Conservation (phyloP, 2,797 vertebrate species). For the Balearica regulorum region DNA sequence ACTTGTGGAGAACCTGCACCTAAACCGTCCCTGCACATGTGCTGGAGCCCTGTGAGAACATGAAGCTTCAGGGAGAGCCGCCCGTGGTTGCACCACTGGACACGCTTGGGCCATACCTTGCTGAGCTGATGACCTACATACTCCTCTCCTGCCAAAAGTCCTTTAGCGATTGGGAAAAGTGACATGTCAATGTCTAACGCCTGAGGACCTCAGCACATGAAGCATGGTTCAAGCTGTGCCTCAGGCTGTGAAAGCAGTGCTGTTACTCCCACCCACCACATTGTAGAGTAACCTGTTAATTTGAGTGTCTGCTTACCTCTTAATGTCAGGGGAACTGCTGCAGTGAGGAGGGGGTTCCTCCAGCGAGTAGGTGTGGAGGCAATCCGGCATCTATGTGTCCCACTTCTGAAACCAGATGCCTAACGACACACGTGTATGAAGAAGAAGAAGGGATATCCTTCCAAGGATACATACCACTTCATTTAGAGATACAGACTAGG, state of each 20-base stretch:
- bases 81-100: neutral
- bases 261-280: neutral
- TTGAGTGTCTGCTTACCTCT: neutral
- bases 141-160: neutral
- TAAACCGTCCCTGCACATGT: accelerated
- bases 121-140: neutral
- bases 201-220: neutral
- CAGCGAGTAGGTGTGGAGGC: accelerated
- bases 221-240: neutral
- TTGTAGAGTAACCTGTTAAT: neutral
- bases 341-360: neutral
- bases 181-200: accelerated
- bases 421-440: neutral
- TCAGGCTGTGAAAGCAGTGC: neutral
- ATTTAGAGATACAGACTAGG: neutral
- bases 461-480: neutral
- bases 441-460: neutral
- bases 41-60: neutral
- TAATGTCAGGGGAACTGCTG: neutral
- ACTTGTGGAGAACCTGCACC: neutral
- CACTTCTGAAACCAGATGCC: neutral
- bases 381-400: neutral
- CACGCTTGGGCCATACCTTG: accelerated
- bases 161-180: neutral
- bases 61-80: neutral